phyloP scores from a whole-genome alignment of 2,888 invertebrate genomes.

The Elysia crispata region DNA sequence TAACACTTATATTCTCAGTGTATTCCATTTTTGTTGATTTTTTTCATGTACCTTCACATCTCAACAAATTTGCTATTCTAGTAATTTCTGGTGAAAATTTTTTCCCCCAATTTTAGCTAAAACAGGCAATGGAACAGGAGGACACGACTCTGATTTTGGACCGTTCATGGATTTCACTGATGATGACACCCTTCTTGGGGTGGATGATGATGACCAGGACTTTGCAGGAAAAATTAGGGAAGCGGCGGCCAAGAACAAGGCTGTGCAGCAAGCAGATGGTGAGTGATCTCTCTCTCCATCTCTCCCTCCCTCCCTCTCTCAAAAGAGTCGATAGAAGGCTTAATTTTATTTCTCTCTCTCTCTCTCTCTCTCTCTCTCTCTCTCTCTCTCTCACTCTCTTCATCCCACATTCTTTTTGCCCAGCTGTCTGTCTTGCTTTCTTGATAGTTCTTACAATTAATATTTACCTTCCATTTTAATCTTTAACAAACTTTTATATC shows the following conservation, averaged over 20 bases:
- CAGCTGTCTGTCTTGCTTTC: neutral
- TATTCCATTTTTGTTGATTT: too few relatives aligned
- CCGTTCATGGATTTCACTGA: constrained; percentile 71
- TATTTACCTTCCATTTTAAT: neutral
- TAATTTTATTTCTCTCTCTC: constrained; percentile 6
- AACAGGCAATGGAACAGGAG: too few relatives aligned
- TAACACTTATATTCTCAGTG: too few relatives aligned
- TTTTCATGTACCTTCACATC: too few relatives aligned
- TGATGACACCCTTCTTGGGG: constrained; percentile 52
- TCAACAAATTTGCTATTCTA: too few relatives aligned
- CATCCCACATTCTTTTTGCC: neutral
- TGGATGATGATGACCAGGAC: constrained; percentile 59
- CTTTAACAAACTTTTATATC: neutral
- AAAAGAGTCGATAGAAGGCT: too few relatives aligned
- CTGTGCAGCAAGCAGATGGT: constrained; percentile 42
- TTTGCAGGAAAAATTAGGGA: constrained; percentile 60
- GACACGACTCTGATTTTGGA: constrained; percentile 51
- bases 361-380: constrained; percentile 19
- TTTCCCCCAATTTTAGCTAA: too few relatives aligned
- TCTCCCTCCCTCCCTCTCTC: constrained; percentile 3
- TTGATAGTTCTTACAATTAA: neutral
- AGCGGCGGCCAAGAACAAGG: constrained; percentile 46
- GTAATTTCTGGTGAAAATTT: too few relatives aligned
- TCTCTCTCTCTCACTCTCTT: constrained; percentile 1
- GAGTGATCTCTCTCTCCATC: constrained; percentile 16